Evolutionary conservation across 92 coral and sea anemone species (phyloP), one percentile per base, ranked within the genome.

Genomic region (Phenganax subtilis): DNA sequence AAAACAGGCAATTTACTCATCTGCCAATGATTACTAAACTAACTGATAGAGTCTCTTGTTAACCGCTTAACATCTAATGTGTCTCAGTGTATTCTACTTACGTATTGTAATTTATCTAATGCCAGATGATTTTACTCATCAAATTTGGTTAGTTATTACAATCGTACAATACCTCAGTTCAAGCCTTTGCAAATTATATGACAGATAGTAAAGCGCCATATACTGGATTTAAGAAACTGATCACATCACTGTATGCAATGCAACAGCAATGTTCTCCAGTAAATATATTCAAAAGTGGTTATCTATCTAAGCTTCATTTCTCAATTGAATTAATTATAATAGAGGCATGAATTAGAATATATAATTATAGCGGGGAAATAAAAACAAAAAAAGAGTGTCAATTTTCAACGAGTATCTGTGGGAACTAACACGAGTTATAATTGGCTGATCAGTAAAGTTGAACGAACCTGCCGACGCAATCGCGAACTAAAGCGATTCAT

Each of bases 401-500:
- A 55, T 27, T 79, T 79, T 79, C 62, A 79, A 79, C 83, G 83
- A 79, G 51, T 62, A 61, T 59, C 29, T 79, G 62, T 37, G 5
- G 47, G 5, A 2, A 37, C 47, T 37, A 79, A 11, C 60, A 63
- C 61, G 16, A 28, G 14, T 68, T 85, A 29, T 90, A 93, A 96
- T 96, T 96, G 99, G 99, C 63, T 68, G 27, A 79, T 71, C 11
- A 53, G 25, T 63, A n/a, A 63, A 52, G 14, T 79, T 79, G 75
- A 60, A 63, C 81, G 85, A 91, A 82, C 88, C 91, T 96, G 64
- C 76, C 68, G 63, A 79, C 53, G 29, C 58, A 79, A 83, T 87
- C 86, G 89, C 92, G 88, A 89, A 91, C 86, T 89, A 86, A 80
- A 86, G 87, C 80, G 47, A 37, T 37, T 37, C 47, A 37, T 37